Conservation (phyloP, 2,113 vertebrate genomes). For the Philantomba maxwellii region DNA sequence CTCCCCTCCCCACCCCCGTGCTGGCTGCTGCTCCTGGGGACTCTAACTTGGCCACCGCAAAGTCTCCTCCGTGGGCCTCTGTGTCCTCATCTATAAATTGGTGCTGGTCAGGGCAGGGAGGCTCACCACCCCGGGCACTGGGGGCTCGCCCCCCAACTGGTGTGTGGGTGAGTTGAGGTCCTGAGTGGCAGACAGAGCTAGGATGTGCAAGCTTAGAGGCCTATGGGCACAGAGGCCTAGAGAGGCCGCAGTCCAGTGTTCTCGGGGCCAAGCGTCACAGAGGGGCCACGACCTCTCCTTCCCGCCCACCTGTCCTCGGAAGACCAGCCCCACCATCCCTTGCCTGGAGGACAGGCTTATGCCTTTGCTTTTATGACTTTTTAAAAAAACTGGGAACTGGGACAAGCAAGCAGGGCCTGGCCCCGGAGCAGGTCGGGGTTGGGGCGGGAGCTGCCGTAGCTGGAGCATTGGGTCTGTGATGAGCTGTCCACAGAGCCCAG, state of each 20-base stretch:
- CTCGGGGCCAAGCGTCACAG: rapidly evolving
- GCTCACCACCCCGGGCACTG: rapidly evolving
- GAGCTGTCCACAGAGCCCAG: neutral
- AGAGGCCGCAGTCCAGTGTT: rapidly evolving
- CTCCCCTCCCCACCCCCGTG: rapidly evolving
- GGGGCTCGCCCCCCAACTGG: rapidly evolving
- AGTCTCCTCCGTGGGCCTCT: neutral
- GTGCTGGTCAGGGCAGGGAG: rapidly evolving
- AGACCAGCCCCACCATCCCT: neutral
- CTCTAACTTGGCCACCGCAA: rapidly evolving
- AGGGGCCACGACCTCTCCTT: rapidly evolving
- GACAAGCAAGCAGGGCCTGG: neutral
- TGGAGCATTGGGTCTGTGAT: neutral
- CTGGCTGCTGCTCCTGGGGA: rapidly evolving
- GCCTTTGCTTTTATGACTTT: neutral
- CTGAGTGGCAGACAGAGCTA: rapidly evolving
- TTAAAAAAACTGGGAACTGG: neutral
- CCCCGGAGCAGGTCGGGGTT: rapidly evolving
- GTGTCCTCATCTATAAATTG: neutral
- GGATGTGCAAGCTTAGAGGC: neutral
- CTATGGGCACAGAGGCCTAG: neutral
- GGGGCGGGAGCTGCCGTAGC: rapidly evolving
- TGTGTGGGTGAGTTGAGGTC: rapidly evolving
- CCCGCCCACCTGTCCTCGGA: rapidly evolving
- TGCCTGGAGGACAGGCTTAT: neutral